Base-by-base conservation (phyloP, 2,797 vertebrate genomes). In the Molossus molossus region DNA sequence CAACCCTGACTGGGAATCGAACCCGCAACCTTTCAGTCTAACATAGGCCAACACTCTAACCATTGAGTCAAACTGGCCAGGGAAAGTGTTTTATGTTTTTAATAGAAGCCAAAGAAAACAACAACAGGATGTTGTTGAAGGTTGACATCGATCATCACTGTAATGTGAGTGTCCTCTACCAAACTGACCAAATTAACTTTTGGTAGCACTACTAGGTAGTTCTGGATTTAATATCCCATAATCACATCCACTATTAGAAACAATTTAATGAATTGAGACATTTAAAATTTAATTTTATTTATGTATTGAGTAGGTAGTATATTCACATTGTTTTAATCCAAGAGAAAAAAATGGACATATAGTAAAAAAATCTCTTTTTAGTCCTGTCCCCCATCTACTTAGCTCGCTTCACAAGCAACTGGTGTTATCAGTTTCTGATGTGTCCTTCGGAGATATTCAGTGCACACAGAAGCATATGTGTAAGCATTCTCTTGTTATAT, bases 271-370 rank as follows among this genome's bases (percentile, higher is more conserved):
- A 76, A 60, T 23, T 23, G 13, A 95, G 53, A 73, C 60, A 9
- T 55, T 70, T 45, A 37, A 86, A 37, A 37, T 18, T 69, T n/a
- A 53, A 83, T 85, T 81, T 75, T 40, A 69, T 69, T 84, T 57
- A 11, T 90, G 1, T 73, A 48, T 75, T 33, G 60, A 92, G 29
- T 67, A 76, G 9, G 14, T 76, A 83, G 15, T 45, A 79, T 55
- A 57, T 75, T 87, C 40, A 29, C 25, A 85, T 65, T 76, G 50
- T 70, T 87, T 69, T 91, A 82, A 95, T 86, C 9, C 12, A 69
- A 92, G 25, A 53, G 29, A 5, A 17, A 21, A 12, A 53, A 67
- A 72, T 18, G 17, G 9, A 57, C 1, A 15, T 29, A 7, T 17
- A 12, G 25, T 62, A 79, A 79, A 62, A 62, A 94, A 91, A 62